Evolutionary conservation across 1,140 invertebrate genomes (phyloP).

Genomic region (Diorhabda sublineata): DNA sequence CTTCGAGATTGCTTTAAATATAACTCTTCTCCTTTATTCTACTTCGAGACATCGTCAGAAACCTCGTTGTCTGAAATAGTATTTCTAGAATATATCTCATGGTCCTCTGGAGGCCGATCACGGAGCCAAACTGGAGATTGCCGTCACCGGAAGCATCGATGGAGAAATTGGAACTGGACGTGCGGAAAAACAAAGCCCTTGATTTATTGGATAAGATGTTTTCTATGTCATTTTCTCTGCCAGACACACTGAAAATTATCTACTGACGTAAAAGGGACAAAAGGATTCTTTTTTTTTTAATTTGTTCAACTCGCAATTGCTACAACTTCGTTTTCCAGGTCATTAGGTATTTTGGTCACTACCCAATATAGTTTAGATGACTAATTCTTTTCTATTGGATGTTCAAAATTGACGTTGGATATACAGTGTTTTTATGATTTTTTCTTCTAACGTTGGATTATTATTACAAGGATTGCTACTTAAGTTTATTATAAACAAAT

Average conservation of each 20-base stretch:
- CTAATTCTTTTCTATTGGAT: too few relatives aligned
- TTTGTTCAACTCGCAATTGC: not conserved
- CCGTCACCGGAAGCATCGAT: slow-evolving; percentile 28
- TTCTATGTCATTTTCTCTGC: slow-evolving; percentile 28
- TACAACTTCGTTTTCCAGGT: not conserved
- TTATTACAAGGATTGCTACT: too few relatives aligned
- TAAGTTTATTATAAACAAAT: too few relatives aligned
- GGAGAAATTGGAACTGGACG: slow-evolving; percentile 36
- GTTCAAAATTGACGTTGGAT: too few relatives aligned
- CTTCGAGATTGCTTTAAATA: not conserved
- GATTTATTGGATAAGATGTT: slow-evolving; percentile 38
- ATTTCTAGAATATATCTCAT: slow-evolving; percentile 24
- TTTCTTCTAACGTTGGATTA: too few relatives aligned
- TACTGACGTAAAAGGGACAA: slow-evolving; percentile 21
- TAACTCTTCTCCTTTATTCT: not conserved
- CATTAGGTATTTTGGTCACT: not conserved
- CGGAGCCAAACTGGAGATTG: slow-evolving; percentile 34
- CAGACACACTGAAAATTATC: slow-evolving; percentile 38
- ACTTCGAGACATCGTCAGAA: not conserved
- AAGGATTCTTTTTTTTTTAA: slow-evolving; percentile 5
- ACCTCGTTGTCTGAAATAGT: slow-evolving; percentile 1
- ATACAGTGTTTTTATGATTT: too few relatives aligned
- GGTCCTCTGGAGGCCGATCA: slow-evolving; percentile 38
- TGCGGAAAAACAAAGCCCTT: slow-evolving; percentile 40
- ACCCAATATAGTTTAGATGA: too few relatives aligned